These are phyloP conservation scores for Eremophila alpestris DNA, from an alignment of 2,797 vertebrate genomes.

Conservation along the genomic window DNA sequence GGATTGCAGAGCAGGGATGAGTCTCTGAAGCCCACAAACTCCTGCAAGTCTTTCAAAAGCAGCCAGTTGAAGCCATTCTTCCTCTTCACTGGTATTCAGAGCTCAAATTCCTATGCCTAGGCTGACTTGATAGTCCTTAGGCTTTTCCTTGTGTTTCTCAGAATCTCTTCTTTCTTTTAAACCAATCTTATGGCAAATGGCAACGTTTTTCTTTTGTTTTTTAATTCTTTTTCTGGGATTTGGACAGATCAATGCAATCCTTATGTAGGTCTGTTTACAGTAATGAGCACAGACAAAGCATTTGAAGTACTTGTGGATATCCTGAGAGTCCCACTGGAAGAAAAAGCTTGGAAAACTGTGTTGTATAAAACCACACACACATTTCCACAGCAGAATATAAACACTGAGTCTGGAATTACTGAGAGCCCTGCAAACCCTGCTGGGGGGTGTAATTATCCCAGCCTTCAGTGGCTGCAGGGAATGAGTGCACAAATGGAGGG, in stretches of 20 bases:
- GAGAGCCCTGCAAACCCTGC: neutral
- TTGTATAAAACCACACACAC: neutral
- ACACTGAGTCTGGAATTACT: neutral
- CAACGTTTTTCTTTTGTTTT: neutral
- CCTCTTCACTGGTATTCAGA: neutral
- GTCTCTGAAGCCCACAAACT: neutral
- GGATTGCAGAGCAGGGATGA: neutral
- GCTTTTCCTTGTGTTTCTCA: neutral
- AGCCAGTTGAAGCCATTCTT: neutral
- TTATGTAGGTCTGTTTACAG: accelerated
- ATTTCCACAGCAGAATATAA: neutral
- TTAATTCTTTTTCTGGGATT: neutral
- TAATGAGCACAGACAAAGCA: accelerated
- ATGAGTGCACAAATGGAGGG: neutral
- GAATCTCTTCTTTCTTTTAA: neutral
- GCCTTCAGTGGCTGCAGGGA: neutral
- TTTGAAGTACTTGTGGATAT: neutral
- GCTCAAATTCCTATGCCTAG: neutral
- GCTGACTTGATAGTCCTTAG: neutral
- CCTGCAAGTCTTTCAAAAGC: neutral
- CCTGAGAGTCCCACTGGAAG: neutral
- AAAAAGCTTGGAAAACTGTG: neutral
- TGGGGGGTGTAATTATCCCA: conserved; percentile 20
- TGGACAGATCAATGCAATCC: neutral
- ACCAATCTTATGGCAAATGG: neutral